These are phyloP conservation scores for Rhinoraja longicauda DNA, from an alignment of 2,797 vertebrate genomes.

Conservation along the genomic window DNA sequence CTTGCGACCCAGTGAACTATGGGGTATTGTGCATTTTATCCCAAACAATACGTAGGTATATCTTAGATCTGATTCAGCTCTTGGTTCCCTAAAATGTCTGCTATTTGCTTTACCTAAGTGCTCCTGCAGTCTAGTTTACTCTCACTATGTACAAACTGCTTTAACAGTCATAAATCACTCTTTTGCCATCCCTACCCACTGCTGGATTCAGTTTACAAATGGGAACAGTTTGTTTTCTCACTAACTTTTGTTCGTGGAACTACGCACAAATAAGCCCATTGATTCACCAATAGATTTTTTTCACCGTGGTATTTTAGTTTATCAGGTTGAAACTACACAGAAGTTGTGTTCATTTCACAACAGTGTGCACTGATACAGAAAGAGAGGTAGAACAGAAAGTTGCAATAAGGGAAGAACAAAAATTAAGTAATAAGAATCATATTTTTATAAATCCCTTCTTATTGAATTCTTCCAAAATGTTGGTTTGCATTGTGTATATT, in stretches of 20 bases:
- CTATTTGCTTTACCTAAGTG: constrained; percentile 70
- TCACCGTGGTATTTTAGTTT: background rate
- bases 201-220: constrained; percentile 36
- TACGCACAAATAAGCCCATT: background rate
- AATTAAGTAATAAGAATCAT: background rate
- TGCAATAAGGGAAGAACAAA: background rate
- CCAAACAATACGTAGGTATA: constrained; percentile 39
- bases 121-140: constrained; percentile 53
- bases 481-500: constrained; percentile 52
- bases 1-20: constrained; percentile 35
- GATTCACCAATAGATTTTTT: background rate
- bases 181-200: constrained; percentile 42
- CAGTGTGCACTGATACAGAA: background rate
- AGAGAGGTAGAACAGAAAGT: background rate
- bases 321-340: background rate
- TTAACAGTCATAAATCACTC: constrained; percentile 53
- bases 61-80: constrained; percentile 48
- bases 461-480: constrained; percentile 50
- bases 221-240: constrained; percentile 15
- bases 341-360: background rate
- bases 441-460: constrained; percentile 47
- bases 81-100: constrained; percentile 62
- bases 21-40: background rate
- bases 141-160: constrained; percentile 64
- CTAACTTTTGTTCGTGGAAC: background rate